phyloP scores from a whole-genome alignment of 2,888 invertebrate species.

The Notodonta ziczac region DNA sequence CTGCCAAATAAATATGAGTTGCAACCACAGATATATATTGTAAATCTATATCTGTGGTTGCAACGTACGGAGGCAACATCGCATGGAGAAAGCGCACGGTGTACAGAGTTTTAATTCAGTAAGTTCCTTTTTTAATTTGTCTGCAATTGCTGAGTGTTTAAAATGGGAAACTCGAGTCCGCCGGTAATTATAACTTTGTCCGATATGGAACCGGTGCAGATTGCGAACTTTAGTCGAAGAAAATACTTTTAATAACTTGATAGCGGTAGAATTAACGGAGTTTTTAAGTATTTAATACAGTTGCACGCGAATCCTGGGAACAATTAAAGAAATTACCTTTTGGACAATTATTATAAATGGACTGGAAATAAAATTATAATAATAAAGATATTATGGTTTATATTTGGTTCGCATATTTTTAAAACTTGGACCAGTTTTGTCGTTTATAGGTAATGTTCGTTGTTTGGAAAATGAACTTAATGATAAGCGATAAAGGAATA shows the following conservation, averaged over 20 bases:
- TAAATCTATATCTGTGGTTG: too few relatives aligned
- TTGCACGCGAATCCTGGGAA: not conserved
- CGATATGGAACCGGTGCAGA: slow-evolving; percentile 41
- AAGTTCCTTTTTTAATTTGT: slow-evolving; percentile 40
- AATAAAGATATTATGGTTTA: slow-evolving; percentile 12
- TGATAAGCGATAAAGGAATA: too few relatives aligned
- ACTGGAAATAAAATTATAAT: not conserved
- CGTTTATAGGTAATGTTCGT: too few relatives aligned
- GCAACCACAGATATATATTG: too few relatives aligned
- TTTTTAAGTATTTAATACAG: not conserved
- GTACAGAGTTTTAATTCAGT: slow-evolving; percentile 33
- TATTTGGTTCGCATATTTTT: too few relatives aligned
- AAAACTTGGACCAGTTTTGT: too few relatives aligned
- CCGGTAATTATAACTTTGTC: slow-evolving; percentile 45
- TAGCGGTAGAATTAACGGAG: not conserved
- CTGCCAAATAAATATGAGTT: slow-evolving; percentile 61
- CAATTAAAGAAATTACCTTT: not conserved
- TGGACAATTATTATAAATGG: not conserved
- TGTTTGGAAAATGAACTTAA: too few relatives aligned
- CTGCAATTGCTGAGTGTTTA: slow-evolving; percentile 36
- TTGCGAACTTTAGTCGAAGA: slow-evolving; percentile 33
- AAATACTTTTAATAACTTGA: slow-evolving; percentile 27
- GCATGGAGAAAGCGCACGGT: slow-evolving; percentile 45
- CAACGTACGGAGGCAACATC: slow-evolving; percentile 29
- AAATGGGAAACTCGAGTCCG: slow-evolving; percentile 38